These are phyloP conservation scores for Rhodophaea formosa DNA, from an alignment of 2,888 invertebrate species.

Conservation along the genomic window DNA sequence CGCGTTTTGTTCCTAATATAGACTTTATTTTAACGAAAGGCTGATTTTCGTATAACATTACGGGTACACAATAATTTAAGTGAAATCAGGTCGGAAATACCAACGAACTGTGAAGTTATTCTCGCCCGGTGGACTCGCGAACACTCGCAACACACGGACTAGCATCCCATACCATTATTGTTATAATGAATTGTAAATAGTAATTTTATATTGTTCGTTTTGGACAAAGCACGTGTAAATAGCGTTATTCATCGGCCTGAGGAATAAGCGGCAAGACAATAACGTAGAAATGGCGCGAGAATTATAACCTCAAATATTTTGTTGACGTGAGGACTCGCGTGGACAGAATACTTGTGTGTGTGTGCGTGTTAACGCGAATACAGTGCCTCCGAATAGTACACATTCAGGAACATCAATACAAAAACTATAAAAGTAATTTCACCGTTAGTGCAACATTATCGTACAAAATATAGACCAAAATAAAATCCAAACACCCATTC, in stretches of 20 bases:
- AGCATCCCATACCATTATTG: conserved; percentile 29
- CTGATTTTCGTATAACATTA: conserved; percentile 72
- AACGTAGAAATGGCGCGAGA: conserved; percentile 37
- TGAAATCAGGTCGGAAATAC: conserved; percentile 43
- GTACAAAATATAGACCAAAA: conserved; percentile 79
- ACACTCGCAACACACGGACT: conserved; percentile 28
- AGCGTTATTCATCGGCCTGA: conserved; percentile 50
- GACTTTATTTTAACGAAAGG: conserved; percentile 73
- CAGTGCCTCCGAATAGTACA: conserved; percentile 57
- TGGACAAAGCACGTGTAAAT: conserved; percentile 49
- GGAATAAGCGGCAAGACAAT: conserved; percentile 61
- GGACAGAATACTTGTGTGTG: conserved; percentile 17
- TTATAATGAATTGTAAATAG: conserved; percentile 47
- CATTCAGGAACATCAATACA: conserved; percentile 35
- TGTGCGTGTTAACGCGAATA: conserved; percentile 17
- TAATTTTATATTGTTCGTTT: conserved; percentile 41
- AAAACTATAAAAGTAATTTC: conserved; percentile 42
- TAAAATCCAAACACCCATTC: conserved; percentile 61
- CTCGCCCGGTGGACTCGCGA: conserved; percentile 41
- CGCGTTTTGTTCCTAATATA: conserved; percentile 72
- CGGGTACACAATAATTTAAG: conserved; percentile 64
- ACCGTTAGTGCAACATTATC: conserved; percentile 70
- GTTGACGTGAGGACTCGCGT: conserved; percentile 14
- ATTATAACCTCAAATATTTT: conserved; percentile 22
- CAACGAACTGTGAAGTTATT: conserved; percentile 53